phyloP scores from a whole-genome alignment of 2,113 vertebrate species.

The Carollia perspicillata region DNA sequence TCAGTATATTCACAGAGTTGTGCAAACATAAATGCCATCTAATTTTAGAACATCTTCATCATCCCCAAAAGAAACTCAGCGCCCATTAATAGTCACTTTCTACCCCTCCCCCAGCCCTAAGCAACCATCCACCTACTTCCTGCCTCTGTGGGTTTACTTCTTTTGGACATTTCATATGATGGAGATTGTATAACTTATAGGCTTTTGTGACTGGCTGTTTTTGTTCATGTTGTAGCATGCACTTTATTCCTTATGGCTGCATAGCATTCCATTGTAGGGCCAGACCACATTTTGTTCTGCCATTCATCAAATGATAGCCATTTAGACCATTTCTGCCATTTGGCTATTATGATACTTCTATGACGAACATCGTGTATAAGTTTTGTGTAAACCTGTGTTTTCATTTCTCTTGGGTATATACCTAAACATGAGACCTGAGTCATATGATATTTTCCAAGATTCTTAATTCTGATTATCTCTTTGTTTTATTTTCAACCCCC shows the following conservation, averaged over 20 bases:
- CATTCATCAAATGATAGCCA: not conserved
- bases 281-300: not conserved
- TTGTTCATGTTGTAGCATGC: not conserved
- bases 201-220: not conserved
- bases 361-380: not conserved
- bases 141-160: not conserved
- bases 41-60: slow-evolving; percentile 17
- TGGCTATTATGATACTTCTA: not conserved
- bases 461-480: not conserved
- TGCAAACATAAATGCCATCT: not conserved
- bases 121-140: not conserved
- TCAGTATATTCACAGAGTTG: not conserved
- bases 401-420: slow-evolving; percentile 15
- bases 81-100: not conserved
- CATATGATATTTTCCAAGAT: not conserved
- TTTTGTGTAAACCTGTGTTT: not conserved
- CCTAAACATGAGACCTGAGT: not conserved
- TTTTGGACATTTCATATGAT: not conserved
- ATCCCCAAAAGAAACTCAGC: not conserved
- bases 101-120: not conserved
- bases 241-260: not conserved
- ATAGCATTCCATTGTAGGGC: not conserved
- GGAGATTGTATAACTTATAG: not conserved
- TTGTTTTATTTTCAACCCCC: not conserved
- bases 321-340: not conserved